Evolutionary conservation across 2,888 invertebrate species (phyloP), one percentile per base, ranked within the genome.

Genomic region (Phaonia tiefii): DNA sequence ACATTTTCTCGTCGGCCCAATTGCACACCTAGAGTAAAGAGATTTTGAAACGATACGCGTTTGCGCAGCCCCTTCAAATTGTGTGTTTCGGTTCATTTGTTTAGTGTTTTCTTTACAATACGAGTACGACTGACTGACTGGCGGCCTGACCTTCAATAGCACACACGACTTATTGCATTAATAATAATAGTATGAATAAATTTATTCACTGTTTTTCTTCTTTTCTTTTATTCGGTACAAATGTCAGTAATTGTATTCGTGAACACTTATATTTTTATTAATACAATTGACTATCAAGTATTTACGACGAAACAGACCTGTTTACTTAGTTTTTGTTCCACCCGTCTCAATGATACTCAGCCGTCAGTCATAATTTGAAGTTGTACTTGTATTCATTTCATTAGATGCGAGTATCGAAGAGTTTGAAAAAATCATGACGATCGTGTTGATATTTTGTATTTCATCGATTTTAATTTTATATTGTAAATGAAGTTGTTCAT

Each of bases 401-500:
- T 13, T 42, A 20, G 31, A 63, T 63, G 11, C 63, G 42, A 22
- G 49, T 67, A 67, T 67, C 51, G 49, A 42, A 42, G 15, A 22
- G 63, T 63, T 22, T 37, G 42, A 42, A 63, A 63, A 39, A 22
- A 22, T 15, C 31, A 51, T 31, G 26, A 37, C 22, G 37, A 17
- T 31, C 31, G 31, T 8, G n/a, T 66, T 42, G 44, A 25, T 49
- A 46, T 31, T 66, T 66, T 25, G n/a, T n/a, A 49, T 26, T 46
- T 26, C 26, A 26, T n/a, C 15, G 15, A 31, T 37, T 39, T 39
- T 22, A 31, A 31, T 63, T 20, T 5, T 15, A 58, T 11, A 17
- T 31, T 67, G 31, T 11, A 20, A 42, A 54, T 65, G 17, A 65
- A 75, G 79, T 71, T 49, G 74, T 75, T 79, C 22, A 22, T 79